These are phyloP conservation scores for Ophion ellenae DNA, from an alignment of 2,888 invertebrate species.

Conservation along the genomic window DNA sequence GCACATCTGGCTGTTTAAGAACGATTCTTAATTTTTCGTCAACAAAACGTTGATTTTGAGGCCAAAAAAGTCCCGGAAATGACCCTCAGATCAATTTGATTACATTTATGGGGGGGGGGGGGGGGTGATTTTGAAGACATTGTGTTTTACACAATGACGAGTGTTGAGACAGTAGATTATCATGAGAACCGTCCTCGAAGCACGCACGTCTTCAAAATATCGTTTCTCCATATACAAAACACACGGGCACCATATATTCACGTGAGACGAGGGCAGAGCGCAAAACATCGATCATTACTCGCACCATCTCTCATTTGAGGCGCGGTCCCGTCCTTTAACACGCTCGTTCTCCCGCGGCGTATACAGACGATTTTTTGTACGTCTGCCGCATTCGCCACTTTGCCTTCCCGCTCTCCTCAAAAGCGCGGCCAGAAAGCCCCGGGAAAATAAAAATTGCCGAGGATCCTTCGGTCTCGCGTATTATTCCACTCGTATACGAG, in stretches of 20 bases:
- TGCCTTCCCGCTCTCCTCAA: constrained; percentile 5
- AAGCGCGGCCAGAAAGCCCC: constrained; percentile 24
- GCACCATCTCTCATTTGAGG: constrained; percentile 66
- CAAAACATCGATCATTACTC: constrained; percentile 77
- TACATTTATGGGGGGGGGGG: too few relatives aligned
- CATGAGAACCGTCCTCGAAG: too few relatives aligned
- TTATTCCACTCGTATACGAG: constrained; percentile 4
- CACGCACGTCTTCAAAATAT: too few relatives aligned
- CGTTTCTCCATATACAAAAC: not conserved
- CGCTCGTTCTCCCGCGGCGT: constrained; percentile 29
- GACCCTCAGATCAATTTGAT: too few relatives aligned
- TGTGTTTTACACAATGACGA: too few relatives aligned
- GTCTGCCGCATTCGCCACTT: constrained; percentile 27
- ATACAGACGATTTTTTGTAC: constrained; percentile 61
- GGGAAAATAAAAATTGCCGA: constrained; percentile 28
- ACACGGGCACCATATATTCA: constrained; percentile 64
- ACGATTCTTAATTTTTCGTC: too few relatives aligned
- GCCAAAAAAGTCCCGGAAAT: too few relatives aligned
- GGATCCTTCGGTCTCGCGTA: constrained; percentile 8
- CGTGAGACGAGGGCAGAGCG: constrained; percentile 67
- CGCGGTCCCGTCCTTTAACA: constrained; percentile 60
- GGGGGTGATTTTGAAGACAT: too few relatives aligned
- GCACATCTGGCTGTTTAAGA: too few relatives aligned
- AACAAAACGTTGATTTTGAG: too few relatives aligned
- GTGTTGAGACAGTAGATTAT: too few relatives aligned